Conservation (phyloP, 1,140 invertebrate species). For the Leptinotarsa defecta region DNA sequence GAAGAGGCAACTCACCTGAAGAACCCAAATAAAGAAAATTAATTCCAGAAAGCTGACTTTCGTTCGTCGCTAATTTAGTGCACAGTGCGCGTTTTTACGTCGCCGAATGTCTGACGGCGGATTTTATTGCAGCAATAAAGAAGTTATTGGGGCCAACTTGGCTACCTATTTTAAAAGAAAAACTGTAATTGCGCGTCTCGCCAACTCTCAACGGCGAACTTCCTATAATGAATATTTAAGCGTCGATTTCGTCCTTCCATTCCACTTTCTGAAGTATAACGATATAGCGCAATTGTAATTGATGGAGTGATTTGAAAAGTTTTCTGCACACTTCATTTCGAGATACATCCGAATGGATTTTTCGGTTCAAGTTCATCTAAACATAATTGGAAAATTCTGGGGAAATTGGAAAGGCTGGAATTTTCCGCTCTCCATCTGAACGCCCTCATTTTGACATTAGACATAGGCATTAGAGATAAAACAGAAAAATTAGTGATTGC, state of each 20-base stretch:
- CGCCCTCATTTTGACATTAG: too few species aligned
- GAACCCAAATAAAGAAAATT: neutral
- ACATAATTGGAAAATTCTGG: neutral
- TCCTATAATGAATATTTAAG: constrained; percentile 5
- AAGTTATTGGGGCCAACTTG: constrained; percentile 5
- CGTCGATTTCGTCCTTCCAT: neutral
- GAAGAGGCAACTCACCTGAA: too few species aligned
- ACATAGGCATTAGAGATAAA: too few species aligned
- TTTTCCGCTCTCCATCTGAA: too few species aligned
- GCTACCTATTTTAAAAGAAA: constrained; percentile 1
- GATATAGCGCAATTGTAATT: constrained; percentile 2
- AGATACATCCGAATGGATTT: neutral
- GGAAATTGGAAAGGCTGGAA: too few species aligned
- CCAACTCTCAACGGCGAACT: neutral
- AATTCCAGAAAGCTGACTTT: neutral
- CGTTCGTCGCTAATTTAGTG: neutral
- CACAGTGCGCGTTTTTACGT: neutral
- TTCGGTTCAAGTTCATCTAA: neutral
- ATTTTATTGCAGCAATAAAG: constrained; percentile 9
- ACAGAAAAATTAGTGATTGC: too few species aligned
- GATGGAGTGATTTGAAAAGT: constrained; percentile 8
- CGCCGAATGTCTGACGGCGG: neutral
- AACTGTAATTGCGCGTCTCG: neutral
- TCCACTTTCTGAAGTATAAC: constrained; percentile 5
- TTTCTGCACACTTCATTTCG: neutral